A percentile compares a stretch with the other conserved stretches of the same genome.
These are phyloP conservation scores for Sinocyclocheilus rhinocerous DNA, from an alignment of 2,113 vertebrate genomes.

Conservation along the genomic window DNA sequence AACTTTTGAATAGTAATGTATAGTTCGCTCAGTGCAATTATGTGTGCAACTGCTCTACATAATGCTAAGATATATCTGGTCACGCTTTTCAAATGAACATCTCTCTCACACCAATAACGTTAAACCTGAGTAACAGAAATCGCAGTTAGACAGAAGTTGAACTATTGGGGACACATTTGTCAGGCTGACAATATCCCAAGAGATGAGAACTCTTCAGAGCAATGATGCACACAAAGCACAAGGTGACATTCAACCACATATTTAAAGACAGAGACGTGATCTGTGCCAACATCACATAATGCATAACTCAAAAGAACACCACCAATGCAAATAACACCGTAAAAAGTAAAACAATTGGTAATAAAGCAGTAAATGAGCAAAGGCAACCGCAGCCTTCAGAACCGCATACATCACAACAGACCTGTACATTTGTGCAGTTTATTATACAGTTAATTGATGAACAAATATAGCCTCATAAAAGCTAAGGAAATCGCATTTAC, in stretches of 20 bases:
- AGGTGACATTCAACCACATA: conserved; percentile 5
- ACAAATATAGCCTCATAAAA: neutral
- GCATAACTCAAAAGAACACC: neutral
- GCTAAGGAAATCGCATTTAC: neutral
- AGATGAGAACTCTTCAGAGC: neutral
- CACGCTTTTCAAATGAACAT: neutral
- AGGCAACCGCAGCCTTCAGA: neutral
- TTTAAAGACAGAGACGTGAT: neutral
- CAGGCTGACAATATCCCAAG: neutral
- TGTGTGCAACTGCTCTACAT: no score
- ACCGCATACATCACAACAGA: neutral
- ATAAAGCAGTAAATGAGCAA: neutral
- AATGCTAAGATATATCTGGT: neutral
- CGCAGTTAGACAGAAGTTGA: neutral
- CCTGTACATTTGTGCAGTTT: neutral
- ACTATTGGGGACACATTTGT: neutral
- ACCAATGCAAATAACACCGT: neutral
- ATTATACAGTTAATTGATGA: neutral
- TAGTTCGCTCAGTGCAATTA: no score
- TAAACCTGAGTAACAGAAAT: no score
- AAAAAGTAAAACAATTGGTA: neutral
- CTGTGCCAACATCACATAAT: neutral
- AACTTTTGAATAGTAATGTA: no score
- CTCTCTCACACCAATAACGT: neutral
- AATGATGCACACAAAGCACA: neutral